Conservation (phyloP, 2,888 invertebrate species). For the Dascillus cervinus region DNA sequence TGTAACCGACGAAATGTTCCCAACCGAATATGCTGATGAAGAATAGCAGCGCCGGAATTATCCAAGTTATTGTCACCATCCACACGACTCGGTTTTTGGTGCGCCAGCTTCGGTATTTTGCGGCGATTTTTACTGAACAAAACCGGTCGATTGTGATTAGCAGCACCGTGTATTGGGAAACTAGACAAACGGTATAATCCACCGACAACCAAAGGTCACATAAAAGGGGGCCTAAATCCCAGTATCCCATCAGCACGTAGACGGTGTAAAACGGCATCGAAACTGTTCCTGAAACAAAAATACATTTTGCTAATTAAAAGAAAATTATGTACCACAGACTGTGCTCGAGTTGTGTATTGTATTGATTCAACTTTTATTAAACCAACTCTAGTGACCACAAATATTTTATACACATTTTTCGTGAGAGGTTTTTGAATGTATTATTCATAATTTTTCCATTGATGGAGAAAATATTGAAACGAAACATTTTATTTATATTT, state of each 20-base stretch:
- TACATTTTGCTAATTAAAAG: too few relatives aligned
- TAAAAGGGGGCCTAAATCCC: slow-evolving; percentile 92
- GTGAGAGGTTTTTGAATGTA: too few relatives aligned
- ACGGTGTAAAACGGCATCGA: slow-evolving; percentile 99
- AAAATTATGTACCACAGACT: too few relatives aligned
- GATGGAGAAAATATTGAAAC: too few relatives aligned
- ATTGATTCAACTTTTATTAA: not conserved
- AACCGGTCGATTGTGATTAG: slow-evolving; percentile 97
- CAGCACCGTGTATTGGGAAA: slow-evolving; percentile 97
- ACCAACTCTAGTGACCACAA: not conserved
- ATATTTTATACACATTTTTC: too few relatives aligned
- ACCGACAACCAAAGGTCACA: slow-evolving; percentile 98
- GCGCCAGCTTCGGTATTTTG: slow-evolving; percentile 94
- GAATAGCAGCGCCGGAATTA: slow-evolving; percentile 90
- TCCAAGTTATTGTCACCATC: slow-evolving; percentile 96
- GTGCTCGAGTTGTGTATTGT: too few relatives aligned
- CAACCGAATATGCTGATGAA: slow-evolving; percentile 98
- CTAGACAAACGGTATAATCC: slow-evolving; percentile 97
- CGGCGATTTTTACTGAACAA: slow-evolving; percentile 97
- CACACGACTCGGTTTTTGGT: slow-evolving; percentile 88
- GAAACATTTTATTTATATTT: too few relatives aligned
- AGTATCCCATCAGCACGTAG: slow-evolving; percentile 92
- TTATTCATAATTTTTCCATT: too few relatives aligned
- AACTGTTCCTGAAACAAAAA: slow-evolving; percentile 65
- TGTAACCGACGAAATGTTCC: slow-evolving; percentile 93